These are phyloP conservation scores for Callipepla californica DNA, from an alignment of 2,113 vertebrate genomes.

Conservation along the genomic window DNA sequence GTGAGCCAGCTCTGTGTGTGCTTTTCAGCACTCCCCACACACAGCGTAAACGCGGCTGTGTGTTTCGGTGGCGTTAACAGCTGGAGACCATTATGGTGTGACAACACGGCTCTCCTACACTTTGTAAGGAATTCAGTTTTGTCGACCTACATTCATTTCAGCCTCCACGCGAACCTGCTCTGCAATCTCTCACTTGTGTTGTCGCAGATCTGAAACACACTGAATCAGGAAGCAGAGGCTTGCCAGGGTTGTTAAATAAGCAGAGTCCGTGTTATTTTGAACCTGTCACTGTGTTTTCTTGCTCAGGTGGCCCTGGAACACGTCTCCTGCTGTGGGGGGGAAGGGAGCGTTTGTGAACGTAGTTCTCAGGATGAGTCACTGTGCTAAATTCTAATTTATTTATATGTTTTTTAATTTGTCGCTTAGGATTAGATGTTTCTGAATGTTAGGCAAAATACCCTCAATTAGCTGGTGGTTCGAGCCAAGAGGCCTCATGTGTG, in stretches of 20 bases:
- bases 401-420: not conserved
- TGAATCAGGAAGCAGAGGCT: not conserved
- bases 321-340: not conserved
- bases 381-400: not conserved
- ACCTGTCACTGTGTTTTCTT: slow-evolving; percentile 9
- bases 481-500: not conserved
- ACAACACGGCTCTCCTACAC: not conserved
- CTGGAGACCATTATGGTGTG: slow-evolving; percentile 40
- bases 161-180: not conserved
- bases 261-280: not conserved
- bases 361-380: slow-evolving; percentile 13
- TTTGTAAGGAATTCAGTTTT: not conserved
- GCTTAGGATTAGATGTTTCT: not conserved
- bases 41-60: slow-evolving; percentile 34
- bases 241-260: slow-evolving; percentile 11
- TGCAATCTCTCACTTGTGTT: slow-evolving; percentile 10
- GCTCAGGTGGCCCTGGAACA: slow-evolving; percentile 38
- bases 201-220: not conserved
- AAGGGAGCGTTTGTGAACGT: slow-evolving; percentile 13
- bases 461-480: not conserved
- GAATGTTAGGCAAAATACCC: not conserved
- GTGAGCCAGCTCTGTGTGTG: not conserved
- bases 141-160: slow-evolving; percentile 1
- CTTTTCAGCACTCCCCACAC: not conserved
- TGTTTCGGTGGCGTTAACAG: slow-evolving; percentile 40